phyloP scores from a whole-genome alignment of 2,113 vertebrate species.

The Anolis sagrei region DNA sequence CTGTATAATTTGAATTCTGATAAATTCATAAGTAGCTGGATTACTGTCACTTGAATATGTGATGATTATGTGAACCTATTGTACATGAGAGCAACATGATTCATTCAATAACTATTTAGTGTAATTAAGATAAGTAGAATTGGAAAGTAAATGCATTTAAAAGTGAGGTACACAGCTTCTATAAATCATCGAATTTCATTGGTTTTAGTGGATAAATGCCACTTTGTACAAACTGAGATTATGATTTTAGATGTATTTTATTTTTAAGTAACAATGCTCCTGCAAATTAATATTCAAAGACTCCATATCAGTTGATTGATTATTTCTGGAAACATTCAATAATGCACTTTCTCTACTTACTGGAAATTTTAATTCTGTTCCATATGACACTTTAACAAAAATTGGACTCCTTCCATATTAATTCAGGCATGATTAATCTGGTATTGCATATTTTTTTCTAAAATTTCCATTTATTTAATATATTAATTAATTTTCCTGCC shows the following conservation, averaged over 20 bases:
- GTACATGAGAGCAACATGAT: background rate
- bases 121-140: conserved; percentile 4
- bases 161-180: background rate
- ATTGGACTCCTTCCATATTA: conserved; percentile 61
- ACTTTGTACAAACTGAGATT: conserved; percentile 2
- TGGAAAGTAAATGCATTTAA: background rate
- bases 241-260: conserved; percentile 2
- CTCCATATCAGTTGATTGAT: conserved; percentile 41
- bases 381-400: background rate
- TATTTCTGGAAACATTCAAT: conserved; percentile 51
- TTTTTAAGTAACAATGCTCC: background rate
- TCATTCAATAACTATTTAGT: background rate
- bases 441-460: conserved; percentile 66
- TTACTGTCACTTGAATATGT: background rate
- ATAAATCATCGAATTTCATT: conserved; percentile 2
- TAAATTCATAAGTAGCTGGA: fast-evolving
- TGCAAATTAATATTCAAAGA: conserved; percentile 14
- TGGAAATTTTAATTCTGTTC: conserved; percentile 59
- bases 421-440: conserved; percentile 72
- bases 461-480: conserved; percentile 78
- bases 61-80: background rate
- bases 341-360: conserved; percentile 51
- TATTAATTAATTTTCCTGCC: conserved; percentile 82
- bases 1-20: background rate
- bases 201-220: background rate